Evolutionary conservation across 2,888 invertebrate species (phyloP), one percentile per base, ranked within the genome.

Genomic region (Allolobophora icterica): DNA sequence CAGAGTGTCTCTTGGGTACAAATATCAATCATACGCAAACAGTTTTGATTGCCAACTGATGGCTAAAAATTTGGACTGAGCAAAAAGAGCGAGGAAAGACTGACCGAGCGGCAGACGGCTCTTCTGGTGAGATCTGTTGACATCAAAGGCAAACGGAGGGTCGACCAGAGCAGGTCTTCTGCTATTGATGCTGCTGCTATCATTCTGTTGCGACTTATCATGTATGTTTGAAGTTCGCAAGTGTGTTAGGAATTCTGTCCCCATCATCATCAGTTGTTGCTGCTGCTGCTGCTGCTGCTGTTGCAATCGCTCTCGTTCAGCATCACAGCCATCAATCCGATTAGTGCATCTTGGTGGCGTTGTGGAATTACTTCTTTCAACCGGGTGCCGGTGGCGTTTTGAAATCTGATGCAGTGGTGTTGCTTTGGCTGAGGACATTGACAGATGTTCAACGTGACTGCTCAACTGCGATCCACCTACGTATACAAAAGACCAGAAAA

Each of bases 61-160:
- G 24, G 52, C 21, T 52, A 52, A 52, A 71, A 30, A 71, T 8
- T 30, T n/a, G 8, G n/a, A 71, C 30, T n/a, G 8, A 71, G n/a
- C n/a, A 0, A 71, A n/a, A 71, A n/a, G 5, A 1, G 21, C 21
- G 21, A n/a, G n/a, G 71, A 71, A 4, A 71, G n/a, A n/a, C 71
- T n/a, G 71, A 71, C 71, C 71, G 1, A 71, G 71, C 2, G 5
- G 52, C n/a, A 11, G 11, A 30, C 71, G 30, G 71, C n/a, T 71
- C 71, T 71, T 71, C 71, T 71, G 71, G 71, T n/a, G 71, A 71
- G n/a, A 71, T 71, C 71, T 71, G n/a, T n/a, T 71, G n/a, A 71
- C 71, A 71, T 71, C 71, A 71, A 71, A 71, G 71, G 71, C 71
- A 71, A 71, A n/a, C n/a, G 71, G 8, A n/a, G 71, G n/a, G 71